A percentile compares a stretch with the other conserved stretches of the same genome.
Conservation (phyloP, 2,113 vertebrate species). For the Lethenteron reissneri region DNA sequence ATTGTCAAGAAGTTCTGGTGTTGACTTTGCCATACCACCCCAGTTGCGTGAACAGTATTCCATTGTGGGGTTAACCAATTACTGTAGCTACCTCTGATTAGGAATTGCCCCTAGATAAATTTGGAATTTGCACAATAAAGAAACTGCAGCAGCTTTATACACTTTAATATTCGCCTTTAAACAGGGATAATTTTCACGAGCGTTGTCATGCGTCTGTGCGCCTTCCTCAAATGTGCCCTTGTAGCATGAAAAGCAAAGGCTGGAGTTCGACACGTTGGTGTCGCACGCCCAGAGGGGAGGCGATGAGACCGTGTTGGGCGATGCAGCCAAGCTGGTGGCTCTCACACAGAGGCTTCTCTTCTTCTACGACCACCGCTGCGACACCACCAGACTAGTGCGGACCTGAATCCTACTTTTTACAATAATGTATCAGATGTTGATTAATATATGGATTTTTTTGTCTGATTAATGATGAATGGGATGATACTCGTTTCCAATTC, state of each 20-base stretch:
- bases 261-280: conserved; percentile 46
- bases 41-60: no score
- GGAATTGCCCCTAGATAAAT: no score
- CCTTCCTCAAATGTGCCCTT: conserved; percentile 14
- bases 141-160: not conserved
- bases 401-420: conserved; percentile 9
- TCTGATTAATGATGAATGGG: accelerated
- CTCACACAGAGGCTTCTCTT: conserved; percentile 71
- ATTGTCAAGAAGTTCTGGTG: no score
- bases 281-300: conserved; percentile 33
- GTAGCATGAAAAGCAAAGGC: conserved; percentile 61
- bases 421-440: not conserved
- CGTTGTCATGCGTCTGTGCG: not conserved
- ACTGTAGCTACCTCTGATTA: no score
- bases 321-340: conserved; percentile 37
- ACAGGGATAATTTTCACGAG: conserved; percentile 2
- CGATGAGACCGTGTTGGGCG: conserved; percentile 20
- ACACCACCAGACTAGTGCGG: conserved; percentile 70
- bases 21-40: no score
- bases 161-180: not conserved
- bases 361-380: conserved; percentile 72
- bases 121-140: no score
- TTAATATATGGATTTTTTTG: not conserved
- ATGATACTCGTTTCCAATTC: not conserved
- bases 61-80: no score